Evolutionary conservation across 2,113 vertebrate species (phyloP).

Genomic region (Phyllostomus hastatus): DNA sequence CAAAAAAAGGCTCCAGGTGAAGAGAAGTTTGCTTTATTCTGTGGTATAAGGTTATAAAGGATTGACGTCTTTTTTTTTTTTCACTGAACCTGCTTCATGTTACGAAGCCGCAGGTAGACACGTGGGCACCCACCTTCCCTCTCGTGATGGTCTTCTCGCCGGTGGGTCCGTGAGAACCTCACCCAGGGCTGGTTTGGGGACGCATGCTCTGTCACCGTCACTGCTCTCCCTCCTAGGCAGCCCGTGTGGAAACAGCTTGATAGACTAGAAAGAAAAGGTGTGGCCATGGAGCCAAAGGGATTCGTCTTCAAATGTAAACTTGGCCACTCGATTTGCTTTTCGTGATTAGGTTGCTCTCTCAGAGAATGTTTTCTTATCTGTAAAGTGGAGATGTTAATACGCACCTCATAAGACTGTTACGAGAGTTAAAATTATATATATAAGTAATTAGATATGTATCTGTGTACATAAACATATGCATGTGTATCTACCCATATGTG

Average conservation of each 20-base stretch:
- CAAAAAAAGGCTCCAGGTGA: not conserved
- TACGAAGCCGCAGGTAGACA: not conserved
- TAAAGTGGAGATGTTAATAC: not conserved
- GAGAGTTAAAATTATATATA: not conserved
- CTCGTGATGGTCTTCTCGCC: fast-evolving
- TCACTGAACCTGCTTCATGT: not conserved
- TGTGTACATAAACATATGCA: not conserved
- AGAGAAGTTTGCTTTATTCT: not conserved
- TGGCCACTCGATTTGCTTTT: not conserved
- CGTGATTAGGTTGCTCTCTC: not conserved
- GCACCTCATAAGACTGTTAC: not conserved
- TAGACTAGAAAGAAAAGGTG: not conserved
- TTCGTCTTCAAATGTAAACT: not conserved
- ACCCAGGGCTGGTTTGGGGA: not conserved
- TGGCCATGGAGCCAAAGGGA: not conserved
- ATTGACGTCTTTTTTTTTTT: not conserved
- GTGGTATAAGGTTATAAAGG: not conserved
- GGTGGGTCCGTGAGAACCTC: not conserved
- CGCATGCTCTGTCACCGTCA: not conserved
- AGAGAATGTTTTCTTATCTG: not conserved
- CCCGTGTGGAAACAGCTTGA: not conserved
- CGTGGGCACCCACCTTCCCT: no score
- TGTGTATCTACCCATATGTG: not conserved
- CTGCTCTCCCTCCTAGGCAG: not conserved
- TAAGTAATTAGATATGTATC: not conserved